Percentiles rank a stretch among this genome's conserved stretches.
Evolutionary conservation across 2,113 vertebrate genomes (phyloP).

Genomic region (Cavia aperea): DNA sequence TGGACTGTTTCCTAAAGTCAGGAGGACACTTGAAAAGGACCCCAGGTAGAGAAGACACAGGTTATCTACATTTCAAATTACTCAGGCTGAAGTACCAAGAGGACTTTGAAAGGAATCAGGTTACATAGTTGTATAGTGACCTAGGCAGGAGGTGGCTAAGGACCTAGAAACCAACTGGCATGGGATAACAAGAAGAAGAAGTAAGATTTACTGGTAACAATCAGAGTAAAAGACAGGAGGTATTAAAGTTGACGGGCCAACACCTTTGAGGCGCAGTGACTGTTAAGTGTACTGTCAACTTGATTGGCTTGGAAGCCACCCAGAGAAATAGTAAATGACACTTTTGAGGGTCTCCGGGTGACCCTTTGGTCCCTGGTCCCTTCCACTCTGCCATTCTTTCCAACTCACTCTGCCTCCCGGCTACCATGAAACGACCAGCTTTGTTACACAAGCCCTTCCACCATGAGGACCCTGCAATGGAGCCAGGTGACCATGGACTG

Average conservation of each 20-base stretch:
- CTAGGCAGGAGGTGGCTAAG: background rate
- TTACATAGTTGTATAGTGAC: background rate
- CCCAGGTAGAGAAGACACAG: background rate
- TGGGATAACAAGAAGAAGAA: background rate
- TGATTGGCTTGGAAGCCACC: background rate
- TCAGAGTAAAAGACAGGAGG: background rate
- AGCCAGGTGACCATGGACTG: background rate
- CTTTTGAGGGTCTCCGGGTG: background rate
- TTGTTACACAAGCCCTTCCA: background rate
- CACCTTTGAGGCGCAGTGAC: background rate
- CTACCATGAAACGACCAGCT: background rate
- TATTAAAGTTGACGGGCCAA: background rate
- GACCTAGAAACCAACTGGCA: rapidly evolving
- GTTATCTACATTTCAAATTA: background rate
- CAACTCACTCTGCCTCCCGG: background rate
- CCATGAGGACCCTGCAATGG: background rate
- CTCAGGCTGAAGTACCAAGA: background rate
- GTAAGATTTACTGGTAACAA: background rate
- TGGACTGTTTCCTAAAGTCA: background rate
- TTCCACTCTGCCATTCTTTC: background rate
- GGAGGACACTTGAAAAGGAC: background rate
- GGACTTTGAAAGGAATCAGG: background rate
- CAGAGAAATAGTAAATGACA: background rate
- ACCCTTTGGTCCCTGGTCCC: background rate
- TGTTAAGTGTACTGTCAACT: background rate